Evolutionary conservation across 2,113 vertebrate species (phyloP).

Genomic region (Falco punctatus): DNA sequence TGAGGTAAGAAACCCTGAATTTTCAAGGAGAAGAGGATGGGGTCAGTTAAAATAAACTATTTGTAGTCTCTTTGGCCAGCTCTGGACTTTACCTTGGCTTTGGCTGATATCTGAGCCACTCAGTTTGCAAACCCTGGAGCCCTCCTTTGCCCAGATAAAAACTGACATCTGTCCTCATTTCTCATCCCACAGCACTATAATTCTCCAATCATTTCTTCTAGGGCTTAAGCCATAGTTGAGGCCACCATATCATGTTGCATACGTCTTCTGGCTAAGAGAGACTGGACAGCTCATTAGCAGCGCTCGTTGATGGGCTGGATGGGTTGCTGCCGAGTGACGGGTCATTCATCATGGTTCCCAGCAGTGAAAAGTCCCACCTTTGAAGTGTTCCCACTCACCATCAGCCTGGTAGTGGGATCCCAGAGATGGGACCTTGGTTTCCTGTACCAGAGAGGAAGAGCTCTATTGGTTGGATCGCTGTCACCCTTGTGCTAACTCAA

Average conservation of each 20-base stretch:
- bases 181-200: not conserved
- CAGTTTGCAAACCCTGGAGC: not conserved
- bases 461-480: not conserved
- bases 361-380: not conserved
- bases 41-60: not conserved
- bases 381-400: not conserved
- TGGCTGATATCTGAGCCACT: not conserved
- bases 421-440: not conserved
- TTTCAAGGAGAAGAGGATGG: not conserved
- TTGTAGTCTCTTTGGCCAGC: not conserved
- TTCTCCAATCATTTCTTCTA: not conserved
- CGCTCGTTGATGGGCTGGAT: not conserved
- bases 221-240: not conserved
- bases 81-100: not conserved
- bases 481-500: not conserved
- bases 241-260: not conserved
- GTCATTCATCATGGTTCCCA: not conserved
- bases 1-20: not conserved
- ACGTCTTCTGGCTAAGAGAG: not conserved
- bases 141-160: not conserved
- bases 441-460: not conserved
- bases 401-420: not conserved
- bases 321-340: not conserved
- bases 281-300: not conserved
- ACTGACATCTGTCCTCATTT: not conserved